Evolutionary conservation across 1,140 invertebrate species (phyloP).

Genomic region (Drosophila azteca): DNA sequence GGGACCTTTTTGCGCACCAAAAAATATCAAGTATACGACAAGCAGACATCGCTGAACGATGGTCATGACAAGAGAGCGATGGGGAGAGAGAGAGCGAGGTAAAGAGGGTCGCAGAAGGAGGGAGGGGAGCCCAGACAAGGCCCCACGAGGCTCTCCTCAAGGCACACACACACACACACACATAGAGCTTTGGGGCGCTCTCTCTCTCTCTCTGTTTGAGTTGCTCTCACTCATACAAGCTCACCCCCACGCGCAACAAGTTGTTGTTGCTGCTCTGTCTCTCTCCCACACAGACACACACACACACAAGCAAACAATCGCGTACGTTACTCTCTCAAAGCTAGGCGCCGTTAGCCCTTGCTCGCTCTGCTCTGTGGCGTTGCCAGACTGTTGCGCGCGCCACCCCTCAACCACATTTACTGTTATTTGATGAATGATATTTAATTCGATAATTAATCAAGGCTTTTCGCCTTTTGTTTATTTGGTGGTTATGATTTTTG

Average conservation of each 20-base stretch:
- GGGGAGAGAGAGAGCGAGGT: constrained; percentile 20
- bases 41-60: constrained; percentile 20
- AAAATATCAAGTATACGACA: constrained; percentile 63
- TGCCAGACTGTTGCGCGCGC: constrained; percentile 33
- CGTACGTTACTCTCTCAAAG: background rate
- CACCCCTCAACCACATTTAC: constrained; percentile 31
- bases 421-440: constrained; percentile 42
- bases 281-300: constrained; percentile 22
- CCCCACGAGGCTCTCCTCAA: constrained; percentile 31
- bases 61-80: constrained; percentile 7
- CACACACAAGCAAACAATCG: constrained; percentile 11
- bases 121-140: constrained; percentile 48
- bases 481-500: constrained; percentile 8
- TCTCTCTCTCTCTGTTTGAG: background rate
- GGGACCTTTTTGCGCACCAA: constrained; percentile 68
- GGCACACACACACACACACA: constrained; percentile 12
- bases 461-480: constrained; percentile 17
- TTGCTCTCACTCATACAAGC: constrained; percentile 47
- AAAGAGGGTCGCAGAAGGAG: constrained; percentile 26
- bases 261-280: constrained; percentile 51
- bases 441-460: constrained; percentile 48
- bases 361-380: constrained; percentile 22
- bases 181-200: background rate
- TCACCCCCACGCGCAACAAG: constrained; percentile 67
- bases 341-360: constrained; percentile 49